phyloP scores from a whole-genome alignment of 2,797 vertebrate genomes.

The Myioborus miniatus region DNA sequence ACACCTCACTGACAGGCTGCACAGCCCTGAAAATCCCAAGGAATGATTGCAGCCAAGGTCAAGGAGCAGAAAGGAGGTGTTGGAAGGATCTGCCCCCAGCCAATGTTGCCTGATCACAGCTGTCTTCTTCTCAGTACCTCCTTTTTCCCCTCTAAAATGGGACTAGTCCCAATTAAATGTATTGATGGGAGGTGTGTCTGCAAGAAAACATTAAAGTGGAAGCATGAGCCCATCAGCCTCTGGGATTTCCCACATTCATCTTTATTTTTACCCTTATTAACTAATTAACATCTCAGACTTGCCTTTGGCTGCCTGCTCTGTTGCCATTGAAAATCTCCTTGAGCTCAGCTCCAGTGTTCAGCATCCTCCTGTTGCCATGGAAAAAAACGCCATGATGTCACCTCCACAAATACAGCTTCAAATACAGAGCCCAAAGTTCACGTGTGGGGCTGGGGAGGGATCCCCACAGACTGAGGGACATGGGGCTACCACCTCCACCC shows the following conservation, averaged over 20 bases:
- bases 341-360: background rate
- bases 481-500: rapidly evolving
- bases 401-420: background rate
- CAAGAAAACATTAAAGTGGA: background rate
- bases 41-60: background rate
- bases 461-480: rapidly evolving
- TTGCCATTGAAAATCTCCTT: background rate
- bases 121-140: background rate
- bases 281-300: background rate
- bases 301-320: background rate
- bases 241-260: background rate
- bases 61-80: background rate
- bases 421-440: background rate
- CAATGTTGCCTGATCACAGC: background rate
- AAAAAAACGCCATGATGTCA: background rate
- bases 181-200: background rate
- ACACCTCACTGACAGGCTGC: background rate
- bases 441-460: background rate
- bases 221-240: background rate
- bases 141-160: background rate
- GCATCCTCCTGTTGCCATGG: constrained; percentile 38
- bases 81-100: background rate
- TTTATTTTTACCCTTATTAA: background rate
- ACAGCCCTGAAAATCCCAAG: background rate
- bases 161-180: background rate